Evolutionary conservation across 1,140 invertebrate species (phyloP).

Genomic region (Ooceraea biroi): DNA sequence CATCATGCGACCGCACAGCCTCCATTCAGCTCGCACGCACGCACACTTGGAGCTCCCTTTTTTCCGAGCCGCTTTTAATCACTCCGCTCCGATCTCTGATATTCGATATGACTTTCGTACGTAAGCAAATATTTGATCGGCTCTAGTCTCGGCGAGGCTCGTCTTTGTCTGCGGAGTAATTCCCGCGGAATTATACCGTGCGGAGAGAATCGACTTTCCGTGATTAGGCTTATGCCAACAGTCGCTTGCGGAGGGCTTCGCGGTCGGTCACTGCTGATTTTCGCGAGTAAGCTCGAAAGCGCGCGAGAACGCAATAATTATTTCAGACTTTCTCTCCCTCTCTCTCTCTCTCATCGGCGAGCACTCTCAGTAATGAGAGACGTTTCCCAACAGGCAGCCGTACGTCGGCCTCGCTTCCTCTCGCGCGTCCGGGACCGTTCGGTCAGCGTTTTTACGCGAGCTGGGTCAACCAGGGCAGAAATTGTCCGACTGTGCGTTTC

Average conservation of each 20-base stretch:
- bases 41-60: not conserved
- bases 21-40: not conserved
- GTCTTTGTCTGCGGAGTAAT: conserved; percentile 32
- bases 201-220: conserved; percentile 45
- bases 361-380: conserved; percentile 67
- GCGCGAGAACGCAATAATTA: conserved; percentile 48
- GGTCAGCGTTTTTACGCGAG: conserved; percentile 31
- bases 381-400: conserved; percentile 45
- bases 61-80: conserved; percentile 40
- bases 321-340: conserved; percentile 37
- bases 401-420: conserved; percentile 3
- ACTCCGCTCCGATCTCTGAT: conserved; percentile 34
- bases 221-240: conserved; percentile 54
- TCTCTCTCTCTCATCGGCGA: conserved; percentile 42
- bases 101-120: conserved; percentile 53
- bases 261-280: conserved; percentile 1
- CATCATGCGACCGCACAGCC: conserved; percentile 16
- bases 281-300: conserved; percentile 26
- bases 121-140: conserved; percentile 58
- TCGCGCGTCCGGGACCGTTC: not conserved
- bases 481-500: not conserved
- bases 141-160: conserved; percentile 36
- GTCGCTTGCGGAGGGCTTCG: conserved; percentile 7
- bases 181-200: conserved; percentile 43
- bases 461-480: not conserved